Evolutionary conservation across 2,797 vertebrate species (phyloP).

Genomic region (Masticophis lateralis): DNA sequence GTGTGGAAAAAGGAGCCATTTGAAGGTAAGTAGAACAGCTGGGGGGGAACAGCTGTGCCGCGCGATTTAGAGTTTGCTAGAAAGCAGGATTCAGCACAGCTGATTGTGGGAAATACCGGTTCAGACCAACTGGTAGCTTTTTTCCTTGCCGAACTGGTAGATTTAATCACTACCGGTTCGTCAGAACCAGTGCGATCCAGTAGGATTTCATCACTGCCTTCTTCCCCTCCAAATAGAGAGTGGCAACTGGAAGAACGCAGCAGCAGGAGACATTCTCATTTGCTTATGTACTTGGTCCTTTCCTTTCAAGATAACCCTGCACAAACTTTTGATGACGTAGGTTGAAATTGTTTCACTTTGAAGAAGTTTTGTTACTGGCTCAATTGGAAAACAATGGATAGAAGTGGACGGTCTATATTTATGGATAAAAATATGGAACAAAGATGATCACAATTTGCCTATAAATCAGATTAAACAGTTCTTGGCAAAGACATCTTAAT

Average conservation of each 20-base stretch:
- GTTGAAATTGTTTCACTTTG: not conserved
- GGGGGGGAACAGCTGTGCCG: too few relatives aligned
- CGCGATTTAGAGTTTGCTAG: too few relatives aligned
- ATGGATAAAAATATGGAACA: not conserved
- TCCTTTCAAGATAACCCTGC: not conserved
- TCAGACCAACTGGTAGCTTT: too few relatives aligned
- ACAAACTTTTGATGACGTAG: not conserved
- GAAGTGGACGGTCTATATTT: not conserved
- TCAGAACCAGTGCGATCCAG: too few relatives aligned
- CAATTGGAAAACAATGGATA: not conserved
- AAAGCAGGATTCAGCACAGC: too few relatives aligned
- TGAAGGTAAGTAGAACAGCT: too few relatives aligned
- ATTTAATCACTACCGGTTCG: too few relatives aligned
- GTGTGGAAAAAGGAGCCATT: too few relatives aligned
- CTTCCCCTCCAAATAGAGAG: not conserved
- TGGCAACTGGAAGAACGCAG: not conserved
- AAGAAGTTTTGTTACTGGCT: not conserved
- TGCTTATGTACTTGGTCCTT: not conserved
- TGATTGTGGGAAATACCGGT: too few relatives aligned
- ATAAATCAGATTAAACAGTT: constrained; percentile 6
- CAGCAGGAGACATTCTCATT: not conserved
- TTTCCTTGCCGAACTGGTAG: too few relatives aligned
- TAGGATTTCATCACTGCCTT: not conserved
- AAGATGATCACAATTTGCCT: constrained; percentile 19
- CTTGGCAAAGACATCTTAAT: constrained; percentile 21